Base-by-base conservation (phyloP, 23 tunicate genomes). In the Halocynthia roretzi region DNA sequence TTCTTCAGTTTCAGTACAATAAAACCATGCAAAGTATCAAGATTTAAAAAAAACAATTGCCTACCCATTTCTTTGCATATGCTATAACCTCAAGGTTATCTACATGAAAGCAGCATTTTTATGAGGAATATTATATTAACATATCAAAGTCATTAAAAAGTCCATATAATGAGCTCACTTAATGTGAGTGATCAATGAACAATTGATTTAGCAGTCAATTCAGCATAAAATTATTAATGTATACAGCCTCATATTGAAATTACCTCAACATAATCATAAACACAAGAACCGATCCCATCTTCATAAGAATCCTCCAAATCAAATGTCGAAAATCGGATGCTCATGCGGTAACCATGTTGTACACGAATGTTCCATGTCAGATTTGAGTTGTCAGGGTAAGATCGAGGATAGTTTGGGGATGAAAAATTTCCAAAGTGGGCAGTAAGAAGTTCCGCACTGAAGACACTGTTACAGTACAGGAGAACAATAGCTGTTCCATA, bases 261-360 rank as follows among this genome's bases (percentile, higher is more conserved):
- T 51, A 88, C 95, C 84, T 56, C 52, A 21, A 88, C 71, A 62
- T 78, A 88, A 62, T 88, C 95, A 55, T 88, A 88, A 21, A 67
- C 81, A 61, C 95, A 88, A 49, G 81, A 67, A 23, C 95, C 87
- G 10, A 81, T 84, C 9, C 31, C 70, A 9, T 40, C 48, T 8
- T 71, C 76, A 40, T 71, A 52, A 10, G 76, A 71, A 76, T 86
- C 92, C 76, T 86, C 92, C 53, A 86, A 77, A 52, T 86, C 92
- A 53, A 86, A 86, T 20, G 58, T 49, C 10, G 85, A 68, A 55
- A 86, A 86, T 63, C 70, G 63, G 15, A 86, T 21, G 8, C 8
- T 71, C 18, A 86, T 72, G 17, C 82, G 67, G 78, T 57, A 86
- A 20, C 92, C 92, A 23, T 20, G 44, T 53, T 22, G 62, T n/a